Evolutionary conservation across 1,140 invertebrate genomes (phyloP).

Genomic region (Drosophila murphyi): DNA sequence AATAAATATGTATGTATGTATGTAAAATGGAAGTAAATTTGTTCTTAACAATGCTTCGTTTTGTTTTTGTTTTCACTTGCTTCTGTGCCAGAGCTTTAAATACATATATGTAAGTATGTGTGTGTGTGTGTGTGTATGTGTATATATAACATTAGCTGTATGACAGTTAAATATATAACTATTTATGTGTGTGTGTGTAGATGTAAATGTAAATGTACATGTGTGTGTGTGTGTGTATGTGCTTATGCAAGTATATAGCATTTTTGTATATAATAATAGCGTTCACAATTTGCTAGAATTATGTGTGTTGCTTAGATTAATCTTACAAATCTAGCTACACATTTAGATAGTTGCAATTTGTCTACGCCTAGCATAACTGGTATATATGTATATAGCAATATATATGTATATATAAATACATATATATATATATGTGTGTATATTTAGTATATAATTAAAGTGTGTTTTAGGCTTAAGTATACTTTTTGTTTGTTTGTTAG

Average conservation of each 20-base stretch:
- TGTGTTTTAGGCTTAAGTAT: slow-evolving; percentile 36
- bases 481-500: background rate
- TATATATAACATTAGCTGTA: slow-evolving; percentile 72
- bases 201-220: slow-evolving; percentile 34
- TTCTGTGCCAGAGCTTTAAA: slow-evolving; percentile 61
- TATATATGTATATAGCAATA: slow-evolving; percentile 38
- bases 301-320: slow-evolving; percentile 40
- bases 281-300: slow-evolving; percentile 65
- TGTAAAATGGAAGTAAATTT: slow-evolving; percentile 81
- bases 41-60: slow-evolving; percentile 75
- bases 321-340: slow-evolving; percentile 38
- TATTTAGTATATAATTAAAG: slow-evolving; percentile 22
- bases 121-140: slow-evolving; percentile 1
- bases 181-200: slow-evolving; percentile 33
- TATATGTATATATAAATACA: slow-evolving; percentile 21
- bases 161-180: slow-evolving; percentile 71
- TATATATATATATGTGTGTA: slow-evolving; percentile 23
- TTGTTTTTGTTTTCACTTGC: slow-evolving; percentile 28
- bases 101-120: slow-evolving; percentile 49
- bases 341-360: slow-evolving; percentile 60
- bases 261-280: slow-evolving; percentile 52
- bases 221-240: slow-evolving; percentile 9
- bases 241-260: slow-evolving; percentile 37
- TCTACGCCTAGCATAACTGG: slow-evolving; percentile 64
- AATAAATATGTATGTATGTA: slow-evolving; percentile 71